Conservation (phyloP, 64 coral and sea anemone genomes). For the Porites lutea region DNA sequence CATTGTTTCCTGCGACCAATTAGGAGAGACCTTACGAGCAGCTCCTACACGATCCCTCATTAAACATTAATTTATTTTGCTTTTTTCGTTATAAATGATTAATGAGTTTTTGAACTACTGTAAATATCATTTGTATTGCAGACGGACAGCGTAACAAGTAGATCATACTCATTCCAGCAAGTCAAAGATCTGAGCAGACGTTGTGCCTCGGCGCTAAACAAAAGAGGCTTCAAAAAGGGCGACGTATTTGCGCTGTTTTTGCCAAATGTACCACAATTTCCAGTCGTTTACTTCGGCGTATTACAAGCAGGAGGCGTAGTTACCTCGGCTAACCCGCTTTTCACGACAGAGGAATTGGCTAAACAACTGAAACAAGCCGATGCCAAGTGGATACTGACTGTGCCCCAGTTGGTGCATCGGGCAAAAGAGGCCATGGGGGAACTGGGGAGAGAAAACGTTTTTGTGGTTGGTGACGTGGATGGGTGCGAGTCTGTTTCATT, state of each 20-base stretch:
- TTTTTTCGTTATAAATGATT: no score
- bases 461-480: slow-evolving; percentile 70
- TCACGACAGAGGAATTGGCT: slow-evolving; percentile 69
- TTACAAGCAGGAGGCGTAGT: slow-evolving; percentile 64
- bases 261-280: slow-evolving; percentile 78
- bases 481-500: slow-evolving; percentile 55
- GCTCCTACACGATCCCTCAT: no score
- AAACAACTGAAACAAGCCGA: slow-evolving; percentile 50
- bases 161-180: slow-evolving; percentile 63
- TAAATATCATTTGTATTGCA: background rate
- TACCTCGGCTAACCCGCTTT: slow-evolving; percentile 70
- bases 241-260: slow-evolving; percentile 70
- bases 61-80: no score
- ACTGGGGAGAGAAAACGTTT: slow-evolving; percentile 37
- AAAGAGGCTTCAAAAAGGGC: slow-evolving; percentile 67
- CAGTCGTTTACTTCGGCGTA: slow-evolving; percentile 69
- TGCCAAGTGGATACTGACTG: slow-evolving; percentile 69
- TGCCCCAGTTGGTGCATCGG: slow-evolving; percentile 52
- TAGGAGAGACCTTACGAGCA: no score
- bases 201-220: slow-evolving; percentile 58
- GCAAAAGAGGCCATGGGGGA: slow-evolving; percentile 47
- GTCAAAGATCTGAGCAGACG: slow-evolving; percentile 50
- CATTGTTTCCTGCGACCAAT: no score
- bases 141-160: slow-evolving; percentile 44
- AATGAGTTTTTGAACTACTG: no score